Evolutionary conservation across 2,888 invertebrate genomes (phyloP).

Genomic region (Chydorus sphaericus): DNA sequence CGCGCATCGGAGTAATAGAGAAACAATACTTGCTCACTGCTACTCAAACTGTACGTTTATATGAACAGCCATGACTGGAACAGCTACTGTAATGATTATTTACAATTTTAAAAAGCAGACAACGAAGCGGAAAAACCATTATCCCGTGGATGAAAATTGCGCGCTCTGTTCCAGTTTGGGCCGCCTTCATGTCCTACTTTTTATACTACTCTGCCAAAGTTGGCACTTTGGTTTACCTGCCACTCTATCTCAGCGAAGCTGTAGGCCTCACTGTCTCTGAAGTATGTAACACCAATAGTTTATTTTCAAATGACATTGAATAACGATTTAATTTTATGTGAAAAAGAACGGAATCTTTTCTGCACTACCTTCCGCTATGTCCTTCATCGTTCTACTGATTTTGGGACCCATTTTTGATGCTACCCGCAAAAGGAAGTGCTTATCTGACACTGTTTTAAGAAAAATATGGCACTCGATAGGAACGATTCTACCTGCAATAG

Average conservation of each 20-base stretch:
- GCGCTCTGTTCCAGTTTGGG: constrained; percentile 33
- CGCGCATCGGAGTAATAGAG: constrained; percentile 33
- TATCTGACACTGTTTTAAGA: constrained; percentile 23
- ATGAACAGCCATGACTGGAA: too few species aligned
- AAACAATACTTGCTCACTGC: too few species aligned
- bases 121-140: neutral
- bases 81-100: too few species aligned
- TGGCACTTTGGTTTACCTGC: too few species aligned
- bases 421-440: constrained; percentile 21
- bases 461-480: constrained; percentile 27
- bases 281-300: too few species aligned
- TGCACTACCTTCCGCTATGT: constrained; percentile 25
- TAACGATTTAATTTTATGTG: neutral
- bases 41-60: too few species aligned
- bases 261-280: constrained; percentile 29
- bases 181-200: constrained; percentile 34
- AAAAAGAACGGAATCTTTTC: constrained; percentile 27
- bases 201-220: constrained; percentile 33
- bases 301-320: too few species aligned
- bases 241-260: constrained; percentile 33
- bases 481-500: constrained; percentile 23
- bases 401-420: constrained; percentile 24
- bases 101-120: neutral
- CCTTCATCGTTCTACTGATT: constrained; percentile 23
- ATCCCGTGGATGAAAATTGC: constrained; percentile 35